These are phyloP conservation scores for Drosophila quadrilineata DNA, from an alignment of 1,140 invertebrate genomes.

Conservation along the genomic window DNA sequence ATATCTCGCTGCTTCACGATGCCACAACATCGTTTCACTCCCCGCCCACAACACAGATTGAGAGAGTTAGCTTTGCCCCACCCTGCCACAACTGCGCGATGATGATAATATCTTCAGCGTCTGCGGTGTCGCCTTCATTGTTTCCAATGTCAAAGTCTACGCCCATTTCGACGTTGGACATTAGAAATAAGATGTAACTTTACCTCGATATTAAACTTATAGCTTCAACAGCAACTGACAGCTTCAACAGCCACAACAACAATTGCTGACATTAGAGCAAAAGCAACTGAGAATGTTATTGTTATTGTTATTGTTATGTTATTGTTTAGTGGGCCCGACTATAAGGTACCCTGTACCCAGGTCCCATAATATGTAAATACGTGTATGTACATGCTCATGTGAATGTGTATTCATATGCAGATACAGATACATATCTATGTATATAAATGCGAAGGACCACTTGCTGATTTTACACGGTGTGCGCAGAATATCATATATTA, in stretches of 20 bases:
- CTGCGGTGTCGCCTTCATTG: neutral
- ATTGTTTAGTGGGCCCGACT: no score
- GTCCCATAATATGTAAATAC: no score
- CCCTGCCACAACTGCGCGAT: conserved; percentile 8
- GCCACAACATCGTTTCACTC: neutral
- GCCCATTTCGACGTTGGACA: conserved; percentile 31
- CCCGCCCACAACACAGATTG: no score
- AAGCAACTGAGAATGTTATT: no score
- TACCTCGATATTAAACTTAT: conserved; percentile 74
- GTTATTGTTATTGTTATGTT: no score
- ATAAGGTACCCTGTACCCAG: no score
- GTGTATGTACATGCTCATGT: no score
- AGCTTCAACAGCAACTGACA: conserved; percentile 31
- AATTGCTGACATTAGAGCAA: conserved; percentile 31
- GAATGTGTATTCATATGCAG: no score
- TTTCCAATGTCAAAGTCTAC: neutral
- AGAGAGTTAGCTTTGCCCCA: neutral
- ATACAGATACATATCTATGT: no score
- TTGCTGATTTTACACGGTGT: no score
- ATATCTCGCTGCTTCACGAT: conserved; percentile 25
- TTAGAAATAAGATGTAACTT: conserved; percentile 77
- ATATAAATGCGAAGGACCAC: no score
- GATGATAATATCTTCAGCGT: conserved; percentile 34
- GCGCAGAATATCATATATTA: no score
- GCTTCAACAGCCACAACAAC: neutral